Evolutionary conservation across 2,888 invertebrate species (phyloP).

Genomic region (Tridacna crocea): DNA sequence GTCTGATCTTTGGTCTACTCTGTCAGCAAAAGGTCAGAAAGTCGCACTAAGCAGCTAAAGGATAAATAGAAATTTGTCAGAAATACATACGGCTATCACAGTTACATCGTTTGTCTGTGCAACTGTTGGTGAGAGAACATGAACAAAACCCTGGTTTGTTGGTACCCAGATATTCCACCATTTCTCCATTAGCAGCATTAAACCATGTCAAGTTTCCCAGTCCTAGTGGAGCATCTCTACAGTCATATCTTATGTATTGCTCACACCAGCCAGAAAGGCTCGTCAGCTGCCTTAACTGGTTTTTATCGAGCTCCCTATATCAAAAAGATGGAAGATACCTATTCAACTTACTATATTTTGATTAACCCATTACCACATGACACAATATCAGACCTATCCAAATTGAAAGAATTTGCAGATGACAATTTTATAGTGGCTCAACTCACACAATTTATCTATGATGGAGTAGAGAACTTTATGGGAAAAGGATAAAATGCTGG

Average conservation of each 20-base stretch:
- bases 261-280: slow-evolving; percentile 73
- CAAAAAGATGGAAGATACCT: not conserved
- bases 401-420: no score
- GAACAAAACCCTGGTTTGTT: slow-evolving; percentile 67
- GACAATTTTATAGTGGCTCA: no score
- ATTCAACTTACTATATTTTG: no score
- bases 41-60: no score
- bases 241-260: slow-evolving; percentile 76
- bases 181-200: slow-evolving; percentile 73
- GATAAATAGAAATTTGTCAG: no score
- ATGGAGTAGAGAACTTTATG: no score
- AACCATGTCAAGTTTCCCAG: slow-evolving; percentile 76
- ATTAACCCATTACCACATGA: no score
- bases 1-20: no score
- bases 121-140: slow-evolving; percentile 90
- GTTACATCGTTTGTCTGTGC: slow-evolving; percentile 94
- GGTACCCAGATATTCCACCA: slow-evolving; percentile 75
- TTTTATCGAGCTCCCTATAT: slow-evolving; percentile 69
- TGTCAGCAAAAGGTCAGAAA: no score
- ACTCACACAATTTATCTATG: no score
- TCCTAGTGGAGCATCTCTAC: slow-evolving; percentile 73
- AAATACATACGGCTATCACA: slow-evolving; percentile 89
- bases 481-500: no score
- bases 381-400: no score
- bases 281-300: slow-evolving; percentile 67